Evolutionary conservation across 2,888 invertebrate genomes (phyloP).

Genomic region (Lomographa bimaculata): DNA sequence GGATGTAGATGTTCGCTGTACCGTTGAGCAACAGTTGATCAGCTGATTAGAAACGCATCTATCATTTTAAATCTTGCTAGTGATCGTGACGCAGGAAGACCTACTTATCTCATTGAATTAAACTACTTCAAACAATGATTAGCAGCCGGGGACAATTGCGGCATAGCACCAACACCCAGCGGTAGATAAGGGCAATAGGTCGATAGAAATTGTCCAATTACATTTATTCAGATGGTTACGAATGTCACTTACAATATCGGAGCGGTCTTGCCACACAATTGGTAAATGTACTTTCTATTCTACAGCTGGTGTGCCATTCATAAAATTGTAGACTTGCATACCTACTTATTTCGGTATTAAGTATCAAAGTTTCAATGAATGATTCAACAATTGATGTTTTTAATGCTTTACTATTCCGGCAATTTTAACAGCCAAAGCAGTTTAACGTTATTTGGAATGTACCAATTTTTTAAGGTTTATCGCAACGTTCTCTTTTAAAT

Average conservation of each 20-base stretch:
- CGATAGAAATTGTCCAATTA: constrained; percentile 79
- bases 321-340: constrained; percentile 28
- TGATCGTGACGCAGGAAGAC: constrained; percentile 29
- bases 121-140: constrained; percentile 57
- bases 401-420: too few relatives aligned
- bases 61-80: too few relatives aligned
- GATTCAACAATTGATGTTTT: constrained; percentile 12
- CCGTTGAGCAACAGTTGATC: neutral
- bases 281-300: constrained; percentile 33
- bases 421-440: too few relatives aligned
- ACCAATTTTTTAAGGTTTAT: too few relatives aligned
- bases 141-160: constrained; percentile 62
- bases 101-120: constrained; percentile 50
- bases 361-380: constrained; percentile 16
- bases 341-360: too few relatives aligned
- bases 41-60: too few relatives aligned
- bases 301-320: constrained; percentile 32
- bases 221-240: constrained; percentile 78
- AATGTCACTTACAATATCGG: constrained; percentile 75
- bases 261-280: constrained; percentile 61
- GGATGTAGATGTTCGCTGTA: too few relatives aligned
- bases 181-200: constrained; percentile 74
- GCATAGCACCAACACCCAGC: constrained; percentile 43
- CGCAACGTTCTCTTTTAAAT: constrained; percentile 2
- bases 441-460: too few relatives aligned